Conservation (phyloP, 2,888 invertebrate species). For the Eretmocerus hayati region DNA sequence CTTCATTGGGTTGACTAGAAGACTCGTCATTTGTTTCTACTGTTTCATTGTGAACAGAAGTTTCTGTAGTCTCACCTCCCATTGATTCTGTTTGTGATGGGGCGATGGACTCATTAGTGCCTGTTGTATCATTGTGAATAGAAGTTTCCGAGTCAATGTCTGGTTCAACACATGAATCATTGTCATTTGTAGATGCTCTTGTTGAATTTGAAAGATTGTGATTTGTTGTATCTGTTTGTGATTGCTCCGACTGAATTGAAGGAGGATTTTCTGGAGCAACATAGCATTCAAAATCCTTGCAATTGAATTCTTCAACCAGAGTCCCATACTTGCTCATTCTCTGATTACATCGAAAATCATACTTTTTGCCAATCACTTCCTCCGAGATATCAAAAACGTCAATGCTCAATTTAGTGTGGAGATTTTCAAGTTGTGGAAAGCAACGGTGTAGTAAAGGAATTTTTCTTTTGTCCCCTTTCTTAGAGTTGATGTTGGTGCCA, state of each 20-base stretch:
- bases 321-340: constrained; percentile 32
- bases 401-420: constrained; percentile 23
- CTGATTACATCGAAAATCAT: constrained; percentile 39
- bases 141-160: too few relatives aligned
- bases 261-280: too few relatives aligned
- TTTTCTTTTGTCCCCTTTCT: constrained; percentile 24
- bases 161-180: not conserved
- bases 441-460: constrained; percentile 35
- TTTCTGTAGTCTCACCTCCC: too few relatives aligned
- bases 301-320: constrained; percentile 36
- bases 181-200: not conserved
- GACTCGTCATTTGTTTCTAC: too few relatives aligned
- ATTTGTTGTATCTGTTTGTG: too few relatives aligned
- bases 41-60: too few relatives aligned
- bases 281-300: constrained; percentile 26
- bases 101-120: too few relatives aligned
- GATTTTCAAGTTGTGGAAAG: constrained; percentile 36
- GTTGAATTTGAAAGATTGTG: not conserved
- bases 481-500: constrained; percentile 34
- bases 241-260: too few relatives aligned
- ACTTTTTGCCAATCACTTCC: constrained; percentile 40
- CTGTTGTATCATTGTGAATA: too few relatives aligned
- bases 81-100: too few relatives aligned
- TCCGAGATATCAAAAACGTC: constrained; percentile 33
- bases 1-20: too few relatives aligned